These are phyloP conservation scores for Kryphioiulus occultus DNA, from an alignment of 2,888 invertebrate genomes.

Conservation along the genomic window DNA sequence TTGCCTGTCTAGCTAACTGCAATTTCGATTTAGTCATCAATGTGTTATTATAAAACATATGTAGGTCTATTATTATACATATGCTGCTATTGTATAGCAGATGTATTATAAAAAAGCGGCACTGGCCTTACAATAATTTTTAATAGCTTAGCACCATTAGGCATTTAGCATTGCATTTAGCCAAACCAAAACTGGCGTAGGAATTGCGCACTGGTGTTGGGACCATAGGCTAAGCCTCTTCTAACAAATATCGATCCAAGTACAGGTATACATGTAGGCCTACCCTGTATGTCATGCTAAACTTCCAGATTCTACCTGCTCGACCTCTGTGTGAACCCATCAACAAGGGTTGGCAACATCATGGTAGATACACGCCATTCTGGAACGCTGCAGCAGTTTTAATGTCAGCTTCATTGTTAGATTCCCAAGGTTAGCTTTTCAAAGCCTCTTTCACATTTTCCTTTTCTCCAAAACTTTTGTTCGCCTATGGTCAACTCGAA, in stretches of 20 bases:
- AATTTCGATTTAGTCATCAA: not conserved
- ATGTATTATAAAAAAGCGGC: no score
- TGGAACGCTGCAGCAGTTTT: not conserved
- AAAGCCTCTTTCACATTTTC: not conserved
- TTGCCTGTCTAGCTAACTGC: not conserved
- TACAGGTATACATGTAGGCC: no score
- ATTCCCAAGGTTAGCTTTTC: not conserved
- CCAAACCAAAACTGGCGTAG: no score
- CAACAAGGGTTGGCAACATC: not conserved
- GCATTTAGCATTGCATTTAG: no score
- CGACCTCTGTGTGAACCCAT: not conserved
- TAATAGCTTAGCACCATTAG: no score
- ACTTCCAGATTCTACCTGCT: not conserved
- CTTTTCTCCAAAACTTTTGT: slow-evolving; percentile 10
- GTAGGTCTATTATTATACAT: not conserved
- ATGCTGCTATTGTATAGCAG: no score
- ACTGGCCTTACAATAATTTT: no score
- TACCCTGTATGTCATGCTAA: not conserved
- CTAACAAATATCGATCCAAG: no score
- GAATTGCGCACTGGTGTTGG: no score
- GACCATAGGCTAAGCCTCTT: no score
- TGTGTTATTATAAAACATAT: not conserved
- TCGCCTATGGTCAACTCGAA: slow-evolving; percentile 6
- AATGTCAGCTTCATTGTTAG: slow-evolving; percentile 1
- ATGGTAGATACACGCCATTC: not conserved